Evolutionary conservation across 2,888 invertebrate genomes (phyloP), one percentile per base, ranked within the genome.

Genomic region (Oithona nana): DNA sequence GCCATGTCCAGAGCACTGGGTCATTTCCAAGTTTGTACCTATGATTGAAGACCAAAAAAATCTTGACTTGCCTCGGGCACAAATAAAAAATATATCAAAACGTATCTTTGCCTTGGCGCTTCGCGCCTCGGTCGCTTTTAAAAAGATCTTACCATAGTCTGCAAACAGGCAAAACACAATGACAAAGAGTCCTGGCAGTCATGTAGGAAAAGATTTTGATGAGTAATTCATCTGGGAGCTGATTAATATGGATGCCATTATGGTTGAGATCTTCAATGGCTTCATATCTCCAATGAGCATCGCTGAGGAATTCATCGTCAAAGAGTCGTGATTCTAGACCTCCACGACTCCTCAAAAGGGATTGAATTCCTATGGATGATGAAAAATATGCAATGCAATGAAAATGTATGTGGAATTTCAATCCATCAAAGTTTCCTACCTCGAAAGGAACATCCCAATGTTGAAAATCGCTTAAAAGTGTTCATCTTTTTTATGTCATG

Each of bases 181-280:
- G 31, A 39, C 66, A 65, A 26, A 67, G 29, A 28, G 66, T 65
- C 20, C 48, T n/a, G n/a, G 65, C 60, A 57, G 63, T 65, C 28
- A 67, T 54, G 60, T 62, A 66, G 3, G 66, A 66, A 28, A 67
- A 64, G 16, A 67, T 64, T 30, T 66, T 61, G 56, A 66, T 55
- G 24, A 65, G 62, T 8, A 67, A 13, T 57, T 67, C 67, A 22
- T 50, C 20, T 11, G 67, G 67, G 28, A 67, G 59, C 26, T 52
- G 22, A 28, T 61, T 29, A 13, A 66, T 49, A 31, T 64, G 56
- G 52, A 54, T 54, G 24, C 54, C 54, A 26, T 54, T 39, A 16
- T 39, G 39, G 39, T 39, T 39, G 39, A 39, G 39, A 16, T 39
- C 39, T 39, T 39, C 39, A 16, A 39, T 39, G 16, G 39, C 39